Conservation (phyloP, 2,113 vertebrate genomes). For the Paralichthys olivaceus region DNA sequence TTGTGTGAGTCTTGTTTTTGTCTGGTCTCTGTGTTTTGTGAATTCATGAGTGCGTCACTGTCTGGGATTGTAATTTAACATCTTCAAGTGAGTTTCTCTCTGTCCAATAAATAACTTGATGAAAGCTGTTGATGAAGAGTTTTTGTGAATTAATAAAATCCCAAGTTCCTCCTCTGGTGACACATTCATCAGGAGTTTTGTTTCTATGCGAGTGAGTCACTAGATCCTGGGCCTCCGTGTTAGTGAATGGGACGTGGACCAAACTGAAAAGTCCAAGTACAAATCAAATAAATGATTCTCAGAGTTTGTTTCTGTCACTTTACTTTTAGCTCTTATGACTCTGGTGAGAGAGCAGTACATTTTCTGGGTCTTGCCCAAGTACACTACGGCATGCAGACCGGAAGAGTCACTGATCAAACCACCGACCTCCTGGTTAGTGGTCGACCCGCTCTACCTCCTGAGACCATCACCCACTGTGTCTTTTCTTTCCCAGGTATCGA, state of each 20-base stretch:
- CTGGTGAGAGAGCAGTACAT: too few relatives aligned
- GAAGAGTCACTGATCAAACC: too few relatives aligned
- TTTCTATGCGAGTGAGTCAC: too few relatives aligned
- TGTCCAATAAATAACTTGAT: not conserved
- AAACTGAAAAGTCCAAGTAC: too few relatives aligned
- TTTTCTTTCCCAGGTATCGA: slow-evolving; percentile 86
- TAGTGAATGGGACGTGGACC: too few relatives aligned
- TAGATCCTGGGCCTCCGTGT: too few relatives aligned
- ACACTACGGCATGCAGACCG: too few relatives aligned
- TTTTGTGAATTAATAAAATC: slow-evolving; percentile 35
- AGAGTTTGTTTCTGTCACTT: too few relatives aligned
- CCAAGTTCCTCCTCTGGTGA: not conserved
- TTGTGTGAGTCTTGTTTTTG: not conserved
- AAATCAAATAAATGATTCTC: too few relatives aligned
- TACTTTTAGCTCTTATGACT: too few relatives aligned
- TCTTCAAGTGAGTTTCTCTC: not conserved
- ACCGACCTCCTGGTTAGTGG: not conserved
- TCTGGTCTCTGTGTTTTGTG: slow-evolving; percentile 1
- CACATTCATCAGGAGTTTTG: slow-evolving; percentile 36
- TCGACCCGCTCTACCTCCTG: not conserved
- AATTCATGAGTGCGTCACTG: not conserved
- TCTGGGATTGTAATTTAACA: not conserved
- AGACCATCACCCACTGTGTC: slow-evolving; percentile 10
- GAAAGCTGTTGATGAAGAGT: not conserved
- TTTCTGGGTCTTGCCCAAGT: too few relatives aligned